A percentile compares a stretch with the other conserved stretches of the same genome.
Evolutionary conservation across 2,797 vertebrate genomes (phyloP).

Genomic region (Clarias pachynema): DNA sequence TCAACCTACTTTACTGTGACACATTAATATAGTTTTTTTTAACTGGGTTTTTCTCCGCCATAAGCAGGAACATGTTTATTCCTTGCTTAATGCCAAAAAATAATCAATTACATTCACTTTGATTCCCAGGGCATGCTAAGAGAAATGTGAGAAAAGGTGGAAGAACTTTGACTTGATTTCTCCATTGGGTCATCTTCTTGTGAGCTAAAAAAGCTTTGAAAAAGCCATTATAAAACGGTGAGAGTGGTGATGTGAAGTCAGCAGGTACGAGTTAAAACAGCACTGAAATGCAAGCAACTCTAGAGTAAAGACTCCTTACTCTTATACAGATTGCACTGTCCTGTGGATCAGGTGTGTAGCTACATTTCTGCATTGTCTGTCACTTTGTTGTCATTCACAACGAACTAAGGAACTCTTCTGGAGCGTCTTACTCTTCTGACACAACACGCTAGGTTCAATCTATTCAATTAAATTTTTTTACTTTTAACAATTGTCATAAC

Average conservation of each 20-base stretch:
- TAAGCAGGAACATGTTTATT: background rate
- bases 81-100: background rate
- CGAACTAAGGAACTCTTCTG: background rate
- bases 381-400: background rate
- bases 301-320: background rate
- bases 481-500: background rate
- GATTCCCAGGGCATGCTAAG: background rate
- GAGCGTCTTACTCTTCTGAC: background rate
- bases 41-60: background rate
- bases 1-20: background rate
- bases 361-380: background rate
- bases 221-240: background rate
- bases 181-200: background rate
- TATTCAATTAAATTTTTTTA: no score
- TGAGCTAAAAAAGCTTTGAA: background rate
- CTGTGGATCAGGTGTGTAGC: background rate
- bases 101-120: background rate
- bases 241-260: background rate
- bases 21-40: background rate
- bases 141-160: background rate
- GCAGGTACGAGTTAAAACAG: background rate
- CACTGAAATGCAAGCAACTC: background rate
- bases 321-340: background rate
- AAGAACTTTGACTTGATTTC: background rate
- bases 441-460: background rate